Percentiles rank a stretch among this genome's conserved stretches.
Conservation (phyloP, 2,113 vertebrate genomes). For the Macquaria ambigua region DNA sequence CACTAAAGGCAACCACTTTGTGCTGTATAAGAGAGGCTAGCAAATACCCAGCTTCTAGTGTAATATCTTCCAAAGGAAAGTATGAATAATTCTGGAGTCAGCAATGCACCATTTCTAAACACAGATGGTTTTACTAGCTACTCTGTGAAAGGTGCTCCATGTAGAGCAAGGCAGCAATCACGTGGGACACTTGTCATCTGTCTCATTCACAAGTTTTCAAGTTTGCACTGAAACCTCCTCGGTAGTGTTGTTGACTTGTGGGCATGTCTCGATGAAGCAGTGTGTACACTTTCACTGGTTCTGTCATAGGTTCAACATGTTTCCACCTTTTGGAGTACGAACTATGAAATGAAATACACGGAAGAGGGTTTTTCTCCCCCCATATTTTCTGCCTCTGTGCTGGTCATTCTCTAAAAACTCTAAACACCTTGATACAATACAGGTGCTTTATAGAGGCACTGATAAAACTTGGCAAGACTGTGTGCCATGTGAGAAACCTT, state of each 20-base stretch:
- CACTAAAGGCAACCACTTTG: conserved; percentile 15
- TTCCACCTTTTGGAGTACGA: background rate
- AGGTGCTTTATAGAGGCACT: conserved; percentile 2
- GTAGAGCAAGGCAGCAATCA: background rate
- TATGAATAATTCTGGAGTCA: conserved; percentile 11
- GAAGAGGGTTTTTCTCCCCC: background rate
- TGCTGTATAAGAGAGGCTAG: conserved; percentile 3
- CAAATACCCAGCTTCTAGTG: conserved; percentile 2
- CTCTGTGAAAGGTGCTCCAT: conserved; percentile 37
- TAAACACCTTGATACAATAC: background rate
- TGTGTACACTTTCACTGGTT: conserved; percentile 12
- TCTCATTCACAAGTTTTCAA: conserved; percentile 24
- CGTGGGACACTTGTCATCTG: conserved; percentile 14
- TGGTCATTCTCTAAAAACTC: conserved; percentile 1
- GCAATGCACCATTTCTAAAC: conserved; percentile 15
- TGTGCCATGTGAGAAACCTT: background rate
- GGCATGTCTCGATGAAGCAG: background rate
- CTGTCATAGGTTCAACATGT: background rate
- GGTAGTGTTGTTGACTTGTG: conserved; percentile 24
- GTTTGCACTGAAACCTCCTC: conserved; percentile 1
- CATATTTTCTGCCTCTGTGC: background rate
- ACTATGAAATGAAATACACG: background rate
- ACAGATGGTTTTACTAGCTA: conserved; percentile 33
- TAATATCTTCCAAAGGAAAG: conserved; percentile 6
- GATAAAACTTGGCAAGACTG: background rate